phyloP scores from a whole-genome alignment of 2,113 vertebrate species.

The Microtus ochrogaster region DNA sequence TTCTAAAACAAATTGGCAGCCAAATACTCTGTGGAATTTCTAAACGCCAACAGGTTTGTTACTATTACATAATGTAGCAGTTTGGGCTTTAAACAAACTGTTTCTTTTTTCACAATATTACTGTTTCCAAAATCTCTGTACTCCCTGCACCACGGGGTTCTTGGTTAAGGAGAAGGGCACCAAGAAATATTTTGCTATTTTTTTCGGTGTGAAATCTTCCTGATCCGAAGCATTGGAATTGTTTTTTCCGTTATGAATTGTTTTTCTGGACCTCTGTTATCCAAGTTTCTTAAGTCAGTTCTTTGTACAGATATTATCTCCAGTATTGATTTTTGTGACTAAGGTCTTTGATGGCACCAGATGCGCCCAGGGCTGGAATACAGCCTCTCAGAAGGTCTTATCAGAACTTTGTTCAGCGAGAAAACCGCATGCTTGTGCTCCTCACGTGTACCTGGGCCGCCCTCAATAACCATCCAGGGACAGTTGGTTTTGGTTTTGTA shows the following conservation, averaged over 20 bases:
- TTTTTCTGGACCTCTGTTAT: background rate
- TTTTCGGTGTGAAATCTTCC: background rate
- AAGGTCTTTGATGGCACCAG: conserved; percentile 18
- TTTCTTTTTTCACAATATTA: background rate
- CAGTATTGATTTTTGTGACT: background rate
- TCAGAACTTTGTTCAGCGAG: background rate
- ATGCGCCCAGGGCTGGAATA: background rate
- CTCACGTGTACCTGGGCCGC: background rate
- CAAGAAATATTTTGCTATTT: background rate
- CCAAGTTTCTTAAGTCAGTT: conserved; percentile 20
- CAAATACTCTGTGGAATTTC: conserved; percentile 55
- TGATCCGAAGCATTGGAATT: background rate
- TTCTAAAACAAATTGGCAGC: conserved; percentile 74
- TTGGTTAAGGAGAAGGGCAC: background rate
- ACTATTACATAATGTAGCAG: conserved; percentile 16
- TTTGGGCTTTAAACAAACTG: background rate
- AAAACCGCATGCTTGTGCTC: background rate
- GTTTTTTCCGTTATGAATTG: background rate
- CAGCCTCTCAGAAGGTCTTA: background rate
- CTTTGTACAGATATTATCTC: background rate
- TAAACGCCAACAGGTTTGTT: conserved; percentile 61
- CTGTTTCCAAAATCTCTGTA: background rate
- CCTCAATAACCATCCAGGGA: background rate
- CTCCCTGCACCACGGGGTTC: background rate
- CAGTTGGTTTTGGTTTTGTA: background rate